phyloP scores from a whole-genome alignment of 2,113 vertebrate species.

The Chaenogobius annularis region DNA sequence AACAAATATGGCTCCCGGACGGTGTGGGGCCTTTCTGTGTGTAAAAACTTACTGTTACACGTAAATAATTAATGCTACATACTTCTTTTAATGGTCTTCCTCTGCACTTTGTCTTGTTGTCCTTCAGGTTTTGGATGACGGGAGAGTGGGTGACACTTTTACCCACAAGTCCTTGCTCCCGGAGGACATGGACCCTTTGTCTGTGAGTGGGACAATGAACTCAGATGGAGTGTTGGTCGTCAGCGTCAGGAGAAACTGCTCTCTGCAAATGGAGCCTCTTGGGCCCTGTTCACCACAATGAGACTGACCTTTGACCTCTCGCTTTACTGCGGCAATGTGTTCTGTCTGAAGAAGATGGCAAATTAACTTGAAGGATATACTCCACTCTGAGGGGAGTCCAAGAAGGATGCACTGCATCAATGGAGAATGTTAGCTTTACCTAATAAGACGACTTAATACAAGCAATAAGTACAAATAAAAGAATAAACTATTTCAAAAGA shows the following conservation, averaged over 20 bases:
- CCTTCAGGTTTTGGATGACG: slow-evolving; percentile 79
- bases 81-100: background rate
- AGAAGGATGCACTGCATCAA: background rate
- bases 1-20: too few species aligned
- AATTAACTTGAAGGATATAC: background rate
- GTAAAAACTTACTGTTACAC: too few species aligned
- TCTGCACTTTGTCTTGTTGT: background rate
- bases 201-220: slow-evolving; percentile 73
- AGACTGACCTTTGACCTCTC: slow-evolving; percentile 64
- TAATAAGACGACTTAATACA: too few species aligned
- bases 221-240: slow-evolving; percentile 73
- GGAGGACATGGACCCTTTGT: slow-evolving; percentile 82
- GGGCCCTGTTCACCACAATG: slow-evolving; percentile 46
- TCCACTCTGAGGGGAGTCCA: background rate
- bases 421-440: background rate
- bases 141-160: slow-evolving; percentile 79
- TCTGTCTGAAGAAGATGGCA: background rate
- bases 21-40: too few species aligned
- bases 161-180: slow-evolving; percentile 84
- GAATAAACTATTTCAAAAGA: too few species aligned
- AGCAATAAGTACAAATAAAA: too few species aligned
- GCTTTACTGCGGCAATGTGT: background rate
- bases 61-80: background rate
- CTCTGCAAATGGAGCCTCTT: fast-evolving
- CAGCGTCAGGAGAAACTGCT: slow-evolving; percentile 52